Evolutionary conservation across 2,888 invertebrate genomes (phyloP).

Genomic region (Drosophila pullipes): DNA sequence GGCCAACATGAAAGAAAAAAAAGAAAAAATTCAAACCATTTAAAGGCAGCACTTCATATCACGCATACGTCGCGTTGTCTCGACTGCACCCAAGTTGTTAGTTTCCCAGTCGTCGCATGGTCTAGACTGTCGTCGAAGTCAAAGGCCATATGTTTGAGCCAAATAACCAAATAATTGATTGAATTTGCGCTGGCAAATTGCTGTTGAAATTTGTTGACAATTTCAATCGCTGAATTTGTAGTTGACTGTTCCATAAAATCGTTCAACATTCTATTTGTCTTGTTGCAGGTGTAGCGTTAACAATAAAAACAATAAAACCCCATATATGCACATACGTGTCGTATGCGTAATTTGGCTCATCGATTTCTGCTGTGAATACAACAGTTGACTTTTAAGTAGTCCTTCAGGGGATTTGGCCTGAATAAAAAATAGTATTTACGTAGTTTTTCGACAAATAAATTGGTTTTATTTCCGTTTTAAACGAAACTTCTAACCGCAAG

Average conservation of each 20-base stretch:
- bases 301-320: neutral
- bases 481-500: conserved; percentile 10
- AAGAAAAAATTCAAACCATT: conserved; percentile 12
- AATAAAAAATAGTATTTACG: neutral
- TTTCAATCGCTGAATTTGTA: conserved; percentile 42
- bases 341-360: conserved; percentile 65
- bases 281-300: conserved; percentile 29
- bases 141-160: conserved; percentile 14
- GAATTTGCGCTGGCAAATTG: conserved; percentile 58
- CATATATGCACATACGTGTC: conserved; percentile 52
- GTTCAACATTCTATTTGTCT: conserved; percentile 16
- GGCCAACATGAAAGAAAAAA: conserved; percentile 12
- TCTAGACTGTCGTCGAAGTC: conserved; percentile 17
- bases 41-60: conserved; percentile 38
- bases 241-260: conserved; percentile 48
- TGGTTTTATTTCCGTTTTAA: conserved; percentile 22
- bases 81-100: conserved; percentile 39
- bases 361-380: conserved; percentile 17
- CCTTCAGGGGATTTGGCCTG: neutral
- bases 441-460: neutral
- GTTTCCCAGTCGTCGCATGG: neutral
- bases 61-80: conserved; percentile 43
- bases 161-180: conserved; percentile 53
- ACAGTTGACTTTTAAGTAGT: conserved; percentile 21
- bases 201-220: conserved; percentile 63